These are phyloP conservation scores for Neogobius melanostomus DNA, from an alignment of 2,113 vertebrate genomes.

Conservation along the genomic window DNA sequence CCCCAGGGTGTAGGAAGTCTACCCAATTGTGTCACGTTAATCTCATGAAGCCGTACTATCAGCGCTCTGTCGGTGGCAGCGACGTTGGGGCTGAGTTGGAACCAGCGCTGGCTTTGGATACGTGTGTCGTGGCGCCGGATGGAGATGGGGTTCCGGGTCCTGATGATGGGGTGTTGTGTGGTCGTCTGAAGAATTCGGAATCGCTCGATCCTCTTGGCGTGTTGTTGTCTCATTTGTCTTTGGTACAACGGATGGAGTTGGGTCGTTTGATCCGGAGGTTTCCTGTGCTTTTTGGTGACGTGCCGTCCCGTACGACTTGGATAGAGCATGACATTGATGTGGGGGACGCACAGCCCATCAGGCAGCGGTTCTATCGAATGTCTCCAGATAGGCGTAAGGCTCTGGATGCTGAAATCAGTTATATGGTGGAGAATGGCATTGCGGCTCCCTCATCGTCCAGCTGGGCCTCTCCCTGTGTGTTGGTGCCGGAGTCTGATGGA, in stretches of 20 bases:
- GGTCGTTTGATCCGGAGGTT: background rate
- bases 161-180: too few relatives aligned
- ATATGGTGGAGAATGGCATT: background rate
- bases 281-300: background rate
- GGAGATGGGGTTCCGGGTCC: too few relatives aligned
- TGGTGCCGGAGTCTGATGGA: background rate
- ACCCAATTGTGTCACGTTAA: too few relatives aligned
- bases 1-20: too few relatives aligned
- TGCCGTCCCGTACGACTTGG: background rate
- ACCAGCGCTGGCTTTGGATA: too few relatives aligned
- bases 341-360: background rate
- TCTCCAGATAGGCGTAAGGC: background rate
- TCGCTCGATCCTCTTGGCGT: too few relatives aligned
- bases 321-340: constrained; percentile 8
- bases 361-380: background rate
- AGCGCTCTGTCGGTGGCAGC: too few relatives aligned
- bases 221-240: too few relatives aligned
- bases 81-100: too few relatives aligned
- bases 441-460: background rate
- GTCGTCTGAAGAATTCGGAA: too few relatives aligned
- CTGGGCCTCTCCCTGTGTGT: background rate
- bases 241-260: background rate
- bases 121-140: too few relatives aligned
- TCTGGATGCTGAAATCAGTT: background rate
- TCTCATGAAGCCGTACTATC: too few relatives aligned